A percentile compares a stretch with the other conserved stretches of the same genome.
Evolutionary conservation across 64 coral and sea anemone genomes (phyloP).

Genomic region (Astreopora myriophthalma): DNA sequence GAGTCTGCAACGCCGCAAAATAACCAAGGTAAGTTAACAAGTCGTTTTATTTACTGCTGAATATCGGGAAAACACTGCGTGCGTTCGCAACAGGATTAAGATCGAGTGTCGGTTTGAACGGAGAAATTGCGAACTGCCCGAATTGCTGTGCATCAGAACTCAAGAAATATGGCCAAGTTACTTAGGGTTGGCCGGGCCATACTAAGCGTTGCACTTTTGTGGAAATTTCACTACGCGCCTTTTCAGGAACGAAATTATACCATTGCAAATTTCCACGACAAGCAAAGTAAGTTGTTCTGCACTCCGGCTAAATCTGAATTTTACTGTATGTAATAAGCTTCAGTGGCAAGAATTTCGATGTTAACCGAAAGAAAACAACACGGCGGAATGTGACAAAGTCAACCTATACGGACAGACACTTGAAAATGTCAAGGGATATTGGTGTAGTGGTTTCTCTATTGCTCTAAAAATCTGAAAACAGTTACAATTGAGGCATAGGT

Average conservation of each 20-base stretch:
- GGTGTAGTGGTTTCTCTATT: constrained; percentile 14
- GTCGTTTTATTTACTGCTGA: neutral
- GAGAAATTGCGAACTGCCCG: neutral
- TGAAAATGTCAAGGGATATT: neutral
- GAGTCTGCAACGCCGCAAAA: neutral
- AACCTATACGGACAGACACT: neutral
- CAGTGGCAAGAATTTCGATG: neutral
- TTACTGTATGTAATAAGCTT: neutral
- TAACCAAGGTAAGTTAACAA: neutral
- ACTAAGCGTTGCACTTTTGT: no score
- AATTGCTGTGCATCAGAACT: neutral
- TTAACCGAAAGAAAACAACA: neutral
- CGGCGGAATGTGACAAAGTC: neutral
- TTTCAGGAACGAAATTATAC: neutral
- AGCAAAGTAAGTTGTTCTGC: neutral
- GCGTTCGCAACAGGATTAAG: neutral
- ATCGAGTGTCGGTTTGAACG: neutral
- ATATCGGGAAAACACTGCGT: neutral
- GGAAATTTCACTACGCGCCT: neutral
- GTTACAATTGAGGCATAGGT: constrained; percentile 5
- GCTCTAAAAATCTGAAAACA: neutral
- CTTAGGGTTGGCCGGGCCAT: no score
- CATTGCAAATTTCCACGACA: neutral
- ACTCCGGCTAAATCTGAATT: neutral
- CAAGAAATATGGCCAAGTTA: no score